Conservation (phyloP, 2,797 vertebrate species). For the Anguilla obscura region DNA sequence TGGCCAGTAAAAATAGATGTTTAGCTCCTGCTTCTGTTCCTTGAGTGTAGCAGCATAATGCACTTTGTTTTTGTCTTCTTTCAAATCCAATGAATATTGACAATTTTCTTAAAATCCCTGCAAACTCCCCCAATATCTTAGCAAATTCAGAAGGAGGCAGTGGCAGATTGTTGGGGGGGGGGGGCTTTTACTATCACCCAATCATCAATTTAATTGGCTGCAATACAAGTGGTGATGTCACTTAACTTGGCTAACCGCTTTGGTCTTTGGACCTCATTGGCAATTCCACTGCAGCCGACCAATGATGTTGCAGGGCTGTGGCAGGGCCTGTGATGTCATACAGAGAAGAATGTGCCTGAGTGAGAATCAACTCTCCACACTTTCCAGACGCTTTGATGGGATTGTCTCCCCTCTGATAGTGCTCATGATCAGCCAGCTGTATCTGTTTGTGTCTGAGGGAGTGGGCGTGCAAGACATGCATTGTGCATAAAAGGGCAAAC, state of each 20-base stretch:
- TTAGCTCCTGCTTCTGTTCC: conserved; percentile 2
- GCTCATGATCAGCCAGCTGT: conserved; percentile 8
- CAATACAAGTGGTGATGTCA: conserved; percentile 18
- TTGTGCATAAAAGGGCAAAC: not conserved
- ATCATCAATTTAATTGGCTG: conserved; percentile 2
- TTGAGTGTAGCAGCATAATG: not conserved
- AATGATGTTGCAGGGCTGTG: conserved; percentile 4
- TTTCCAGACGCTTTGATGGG: conserved; percentile 14
- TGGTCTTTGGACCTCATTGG: conserved; percentile 12
- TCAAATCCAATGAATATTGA: conserved; percentile 22
- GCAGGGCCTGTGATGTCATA: conserved; percentile 8
- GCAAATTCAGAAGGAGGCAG: not conserved
- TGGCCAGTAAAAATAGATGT: not conserved
- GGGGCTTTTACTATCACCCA: not conserved
- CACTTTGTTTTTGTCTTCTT: conserved; percentile 13
- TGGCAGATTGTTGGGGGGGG: not conserved
- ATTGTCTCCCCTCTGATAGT: conserved; percentile 12
- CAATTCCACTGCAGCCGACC: not conserved
- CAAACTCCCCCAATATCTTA: not conserved
- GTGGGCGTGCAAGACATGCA: not conserved
- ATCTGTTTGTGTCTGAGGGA: not conserved
- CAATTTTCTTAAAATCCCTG: conserved; percentile 16
- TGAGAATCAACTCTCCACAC: not conserved
- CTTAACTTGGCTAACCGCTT: not conserved
- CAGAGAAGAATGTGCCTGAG: conserved; percentile 17